Conservation (phyloP, 2,888 invertebrate species). For the Eumacrocentrus americanus region DNA sequence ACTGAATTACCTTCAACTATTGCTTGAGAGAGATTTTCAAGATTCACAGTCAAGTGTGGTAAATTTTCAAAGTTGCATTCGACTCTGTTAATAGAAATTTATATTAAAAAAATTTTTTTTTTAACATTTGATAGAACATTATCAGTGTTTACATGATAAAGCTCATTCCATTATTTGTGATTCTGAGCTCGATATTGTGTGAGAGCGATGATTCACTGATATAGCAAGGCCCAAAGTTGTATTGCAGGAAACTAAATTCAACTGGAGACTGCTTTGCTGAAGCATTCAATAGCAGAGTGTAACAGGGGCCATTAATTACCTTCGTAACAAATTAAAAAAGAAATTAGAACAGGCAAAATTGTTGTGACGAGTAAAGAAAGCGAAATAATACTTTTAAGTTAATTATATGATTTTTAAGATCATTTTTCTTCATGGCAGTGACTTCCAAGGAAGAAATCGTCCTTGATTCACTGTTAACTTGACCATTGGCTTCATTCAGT, state of each 20-base stretch:
- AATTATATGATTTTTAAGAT: constrained; percentile 40
- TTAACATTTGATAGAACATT: background rate
- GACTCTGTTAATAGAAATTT: constrained; percentile 58
- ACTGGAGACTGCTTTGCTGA: constrained; percentile 66
- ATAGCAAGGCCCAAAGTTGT: constrained; percentile 73
- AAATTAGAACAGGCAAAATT: too few species aligned
- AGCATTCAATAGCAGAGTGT: constrained; percentile 66
- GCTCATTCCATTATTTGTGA: constrained; percentile 57
- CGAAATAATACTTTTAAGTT: constrained; percentile 34
- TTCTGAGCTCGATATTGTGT: constrained; percentile 58
- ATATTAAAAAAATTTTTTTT: background rate
- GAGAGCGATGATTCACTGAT: constrained; percentile 64
- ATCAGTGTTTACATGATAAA: constrained; percentile 49
- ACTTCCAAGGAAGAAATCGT: constrained; percentile 39
- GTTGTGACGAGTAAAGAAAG: too few species aligned
- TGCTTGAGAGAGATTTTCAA: constrained; percentile 54
- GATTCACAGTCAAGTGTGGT: constrained; percentile 65
- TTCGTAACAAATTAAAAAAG: constrained; percentile 51
- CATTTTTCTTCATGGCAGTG: constrained; percentile 37
- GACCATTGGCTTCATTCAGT: constrained; percentile 36
- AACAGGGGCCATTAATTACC: constrained; percentile 73
- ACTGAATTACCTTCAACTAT: constrained; percentile 62
- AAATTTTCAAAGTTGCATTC: constrained; percentile 61
- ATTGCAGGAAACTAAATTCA: constrained; percentile 69
- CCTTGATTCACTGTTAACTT: constrained; percentile 35